Percentiles rank a stretch among this genome's conserved stretches.
phyloP scores from a whole-genome alignment of 2,888 invertebrate genomes.

The Cryptops parisi region DNA sequence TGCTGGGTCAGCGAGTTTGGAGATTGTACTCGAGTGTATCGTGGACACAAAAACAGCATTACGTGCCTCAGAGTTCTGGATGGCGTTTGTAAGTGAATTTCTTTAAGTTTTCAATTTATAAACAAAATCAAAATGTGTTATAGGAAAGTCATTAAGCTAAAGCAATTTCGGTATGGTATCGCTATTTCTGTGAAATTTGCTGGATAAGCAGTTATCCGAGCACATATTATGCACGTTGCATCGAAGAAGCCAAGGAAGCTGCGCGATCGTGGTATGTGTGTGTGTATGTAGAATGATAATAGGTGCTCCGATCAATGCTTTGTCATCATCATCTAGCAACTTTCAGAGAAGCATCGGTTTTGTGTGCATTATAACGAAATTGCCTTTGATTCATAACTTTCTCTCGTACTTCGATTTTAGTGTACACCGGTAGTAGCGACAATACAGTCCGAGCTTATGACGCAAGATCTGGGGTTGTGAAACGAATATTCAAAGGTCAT shows the following conservation, averaged over 20 bases:
- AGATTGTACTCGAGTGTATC: slow-evolving; percentile 35
- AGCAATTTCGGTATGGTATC: no score
- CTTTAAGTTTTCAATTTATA: not conserved
- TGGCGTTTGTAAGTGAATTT: slow-evolving; percentile 33
- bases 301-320: no score
- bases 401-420: slow-evolving; percentile 2
- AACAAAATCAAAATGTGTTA: not conserved
- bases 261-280: no score
- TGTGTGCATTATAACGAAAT: no score
- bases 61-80: slow-evolving; percentile 33
- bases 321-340: no score
- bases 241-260: no score
- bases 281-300: no score
- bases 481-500: slow-evolving; percentile 28
- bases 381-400: not conserved
- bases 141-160: not conserved
- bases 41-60: slow-evolving; percentile 36
- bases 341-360: no score
- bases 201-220: no score
- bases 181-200: no score
- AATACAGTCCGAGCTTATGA: slow-evolving; percentile 11
- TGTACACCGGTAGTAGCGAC: slow-evolving; percentile 16
- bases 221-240: no score
- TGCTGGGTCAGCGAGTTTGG: slow-evolving; percentile 40
- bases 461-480: slow-evolving; percentile 21